phyloP scores from a whole-genome alignment of 2,888 invertebrate species.

The Caenorhabditis plicata region DNA sequence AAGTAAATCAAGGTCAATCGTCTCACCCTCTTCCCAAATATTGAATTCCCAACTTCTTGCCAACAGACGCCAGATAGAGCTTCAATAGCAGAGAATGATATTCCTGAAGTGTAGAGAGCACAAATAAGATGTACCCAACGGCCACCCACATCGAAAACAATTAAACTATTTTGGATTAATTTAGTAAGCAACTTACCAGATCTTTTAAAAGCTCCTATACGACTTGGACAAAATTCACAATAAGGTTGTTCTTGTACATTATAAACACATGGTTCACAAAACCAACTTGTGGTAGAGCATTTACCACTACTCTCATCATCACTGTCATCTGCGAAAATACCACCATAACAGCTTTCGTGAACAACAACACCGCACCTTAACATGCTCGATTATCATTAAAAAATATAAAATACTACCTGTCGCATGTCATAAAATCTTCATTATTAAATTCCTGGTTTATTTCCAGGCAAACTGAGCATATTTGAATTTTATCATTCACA shows the following conservation, averaged over 20 bases:
- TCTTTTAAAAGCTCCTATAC: conserved; percentile 84
- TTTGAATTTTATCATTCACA: conserved; percentile 11
- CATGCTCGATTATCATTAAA: conserved; percentile 1
- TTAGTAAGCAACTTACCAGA: conserved; percentile 66
- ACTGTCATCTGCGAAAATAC: conserved; percentile 1
- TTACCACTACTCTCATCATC: background rate
- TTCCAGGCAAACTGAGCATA: conserved; percentile 58
- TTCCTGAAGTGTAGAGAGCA: conserved; percentile 93
- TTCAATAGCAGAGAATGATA: conserved; percentile 91
- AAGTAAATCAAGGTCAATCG: background rate
- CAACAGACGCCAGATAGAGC: conserved; percentile 83
- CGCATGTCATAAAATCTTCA: conserved; percentile 54
- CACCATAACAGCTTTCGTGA: conserved; percentile 61
- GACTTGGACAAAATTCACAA: conserved; percentile 93
- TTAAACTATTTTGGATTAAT: conserved; percentile 3
- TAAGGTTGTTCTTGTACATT: conserved; percentile 73
- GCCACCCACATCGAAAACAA: conserved; percentile 52
- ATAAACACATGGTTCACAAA: conserved; percentile 86
- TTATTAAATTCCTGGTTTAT: conserved; percentile 10
- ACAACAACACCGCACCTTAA: conserved; percentile 60
- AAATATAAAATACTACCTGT: conserved; percentile 32
- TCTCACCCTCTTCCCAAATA: conserved; percentile 83
- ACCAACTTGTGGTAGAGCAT: conserved; percentile 87
- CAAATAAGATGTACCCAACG: conserved; percentile 95
- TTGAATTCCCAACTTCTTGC: conserved; percentile 94